These are phyloP conservation scores for Scrobipalpa atriplicella DNA, from an alignment of 2,888 invertebrate species.

Conservation along the genomic window DNA sequence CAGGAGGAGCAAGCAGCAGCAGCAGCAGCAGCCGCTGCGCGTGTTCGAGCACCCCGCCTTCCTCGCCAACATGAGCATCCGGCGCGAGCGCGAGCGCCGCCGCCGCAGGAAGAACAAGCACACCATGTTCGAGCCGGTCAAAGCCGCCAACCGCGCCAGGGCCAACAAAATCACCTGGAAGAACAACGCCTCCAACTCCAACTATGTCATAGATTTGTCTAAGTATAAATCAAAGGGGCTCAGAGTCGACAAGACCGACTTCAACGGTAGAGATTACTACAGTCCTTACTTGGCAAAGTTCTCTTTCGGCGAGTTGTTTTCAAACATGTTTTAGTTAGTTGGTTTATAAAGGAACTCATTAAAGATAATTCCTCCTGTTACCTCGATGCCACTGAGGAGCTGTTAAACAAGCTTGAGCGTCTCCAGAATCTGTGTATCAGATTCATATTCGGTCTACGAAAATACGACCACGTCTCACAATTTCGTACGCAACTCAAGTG, in stretches of 20 bases:
- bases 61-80: neutral
- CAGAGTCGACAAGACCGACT: conserved; percentile 1
- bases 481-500: no score
- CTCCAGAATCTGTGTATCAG: no score
- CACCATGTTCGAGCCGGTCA: neutral
- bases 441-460: no score
- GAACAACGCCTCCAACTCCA: neutral
- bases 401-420: no score
- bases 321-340: neutral
- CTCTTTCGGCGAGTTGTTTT: neutral
- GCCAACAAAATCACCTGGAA: neutral
- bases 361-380: neutral
- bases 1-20: neutral
- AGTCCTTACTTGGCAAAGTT: neutral
- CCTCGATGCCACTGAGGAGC: no score
- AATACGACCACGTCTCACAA: no score
- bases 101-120: neutral
- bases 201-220: neutral
- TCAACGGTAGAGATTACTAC: neutral
- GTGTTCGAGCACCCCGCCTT: neutral
- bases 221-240: neutral
- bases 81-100: neutral
- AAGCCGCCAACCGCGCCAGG: neutral
- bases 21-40: neutral
- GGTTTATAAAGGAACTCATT: neutral